phyloP scores from a whole-genome alignment of 1,140 invertebrate species.

The Drosophila malerkotliana region DNA sequence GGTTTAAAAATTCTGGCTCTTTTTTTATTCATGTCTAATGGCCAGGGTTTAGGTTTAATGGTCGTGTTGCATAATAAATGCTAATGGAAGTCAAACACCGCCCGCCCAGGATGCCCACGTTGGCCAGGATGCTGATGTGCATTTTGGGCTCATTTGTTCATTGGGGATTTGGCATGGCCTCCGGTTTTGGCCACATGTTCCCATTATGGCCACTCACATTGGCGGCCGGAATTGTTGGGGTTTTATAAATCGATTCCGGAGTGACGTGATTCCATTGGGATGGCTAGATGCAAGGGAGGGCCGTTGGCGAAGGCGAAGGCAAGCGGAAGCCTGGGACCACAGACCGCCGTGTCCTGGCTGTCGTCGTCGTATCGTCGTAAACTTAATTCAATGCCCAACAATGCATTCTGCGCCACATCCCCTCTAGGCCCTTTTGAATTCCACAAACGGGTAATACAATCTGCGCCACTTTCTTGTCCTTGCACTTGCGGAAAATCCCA shows the following conservation, averaged over 20 bases:
- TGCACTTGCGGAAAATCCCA: constrained; percentile 16
- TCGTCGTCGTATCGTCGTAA: constrained; percentile 34
- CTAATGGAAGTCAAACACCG: constrained; percentile 45
- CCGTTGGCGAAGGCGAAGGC: background rate
- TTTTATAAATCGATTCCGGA: constrained; percentile 58
- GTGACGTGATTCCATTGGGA: constrained; percentile 43
- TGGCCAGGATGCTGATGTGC: constrained; percentile 14
- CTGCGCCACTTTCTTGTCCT: constrained; percentile 64
- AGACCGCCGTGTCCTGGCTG: constrained; percentile 42
- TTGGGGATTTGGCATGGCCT: constrained; percentile 3
- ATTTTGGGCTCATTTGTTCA: constrained; percentile 48
- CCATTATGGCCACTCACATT: constrained; percentile 31
- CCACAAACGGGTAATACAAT: constrained; percentile 50
- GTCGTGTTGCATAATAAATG: constrained; percentile 48
- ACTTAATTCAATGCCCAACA: constrained; percentile 60
- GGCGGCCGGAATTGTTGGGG: constrained; percentile 39
- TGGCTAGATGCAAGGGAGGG: background rate
- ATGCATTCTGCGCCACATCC: constrained; percentile 33
- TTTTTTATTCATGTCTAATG: background rate
- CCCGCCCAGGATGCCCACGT: too few species aligned
- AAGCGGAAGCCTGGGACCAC: constrained; percentile 26
- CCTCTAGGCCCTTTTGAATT: background rate
- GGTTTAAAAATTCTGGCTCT: constrained; percentile 24
- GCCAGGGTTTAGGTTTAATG: constrained; percentile 21
- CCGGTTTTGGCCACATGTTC: constrained; percentile 11